phyloP scores from a whole-genome alignment of 2,797 vertebrate species.

The Microctenopoma steveboyesi region DNA sequence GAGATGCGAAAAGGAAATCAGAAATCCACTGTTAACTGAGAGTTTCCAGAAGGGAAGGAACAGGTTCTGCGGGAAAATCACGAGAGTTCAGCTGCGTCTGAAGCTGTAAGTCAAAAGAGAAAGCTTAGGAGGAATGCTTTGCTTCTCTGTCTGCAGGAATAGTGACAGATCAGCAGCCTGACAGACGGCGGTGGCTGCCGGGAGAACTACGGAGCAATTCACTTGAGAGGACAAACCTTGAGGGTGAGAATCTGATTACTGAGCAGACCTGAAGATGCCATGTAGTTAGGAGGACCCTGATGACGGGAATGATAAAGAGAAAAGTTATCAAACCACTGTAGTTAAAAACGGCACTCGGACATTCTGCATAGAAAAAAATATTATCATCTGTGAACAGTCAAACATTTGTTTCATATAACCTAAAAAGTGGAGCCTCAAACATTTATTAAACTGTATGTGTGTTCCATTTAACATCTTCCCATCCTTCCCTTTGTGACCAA shows the following conservation, averaged over 20 bases:
- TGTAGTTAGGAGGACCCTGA: conserved; percentile 80
- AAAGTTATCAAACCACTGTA: conserved; percentile 8
- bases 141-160: conserved; percentile 25
- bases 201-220: conserved; percentile 25
- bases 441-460: conserved; percentile 31
- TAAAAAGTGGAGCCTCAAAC: conserved; percentile 18
- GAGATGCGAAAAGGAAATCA: conserved; percentile 19
- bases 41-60: conserved; percentile 17
- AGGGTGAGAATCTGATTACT: conserved; percentile 88
- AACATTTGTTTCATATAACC: not conserved
- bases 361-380: not conserved
- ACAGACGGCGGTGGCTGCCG: conserved; percentile 42
- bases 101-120: conserved; percentile 27
- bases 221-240: conserved; percentile 81
- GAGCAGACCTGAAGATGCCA: conserved; percentile 79
- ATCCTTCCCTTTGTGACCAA: conserved; percentile 40
- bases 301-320: conserved; percentile 56
- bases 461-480: conserved; percentile 32
- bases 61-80: conserved; percentile 16
- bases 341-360: not conserved
- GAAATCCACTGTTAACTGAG: conserved; percentile 15
- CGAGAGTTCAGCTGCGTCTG: conserved; percentile 14
- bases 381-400: conserved; percentile 34
- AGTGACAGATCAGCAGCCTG: conserved; percentile 55
- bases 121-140: conserved; percentile 19